These are phyloP conservation scores for Seriola quinqueradiata DNA, from an alignment of 2,113 vertebrate species.

Conservation along the genomic window DNA sequence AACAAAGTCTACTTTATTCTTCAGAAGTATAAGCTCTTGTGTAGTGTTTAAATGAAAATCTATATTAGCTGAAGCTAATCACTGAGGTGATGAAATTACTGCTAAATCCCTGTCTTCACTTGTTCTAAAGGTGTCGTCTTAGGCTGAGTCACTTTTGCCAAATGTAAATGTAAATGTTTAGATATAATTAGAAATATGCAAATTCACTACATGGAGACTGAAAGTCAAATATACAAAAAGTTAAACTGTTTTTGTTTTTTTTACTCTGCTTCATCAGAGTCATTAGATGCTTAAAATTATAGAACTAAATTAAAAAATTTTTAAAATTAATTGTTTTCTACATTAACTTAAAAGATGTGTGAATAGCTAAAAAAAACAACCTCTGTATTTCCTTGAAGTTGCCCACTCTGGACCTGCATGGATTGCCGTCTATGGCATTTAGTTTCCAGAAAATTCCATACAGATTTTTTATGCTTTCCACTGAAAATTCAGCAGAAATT, in stretches of 20 bases:
- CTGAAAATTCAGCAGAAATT: neutral
- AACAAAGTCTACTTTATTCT: neutral
- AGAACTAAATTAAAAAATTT: no score
- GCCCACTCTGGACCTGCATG: neutral
- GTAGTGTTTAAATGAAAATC: slow-evolving; percentile 26
- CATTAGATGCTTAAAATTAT: neutral
- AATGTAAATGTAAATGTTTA: slow-evolving; percentile 25
- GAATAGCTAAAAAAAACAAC: neutral
- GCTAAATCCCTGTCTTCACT: slow-evolving; percentile 31
- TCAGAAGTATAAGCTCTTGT: neutral
- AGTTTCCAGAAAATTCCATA: neutral
- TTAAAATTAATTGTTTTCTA: no score
- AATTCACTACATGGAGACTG: neutral
- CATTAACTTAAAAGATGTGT: neutral
- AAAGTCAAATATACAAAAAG: slow-evolving; percentile 3
- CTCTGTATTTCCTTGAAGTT: neutral
- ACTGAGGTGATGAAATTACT: slow-evolving; percentile 29
- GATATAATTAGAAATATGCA: neutral
- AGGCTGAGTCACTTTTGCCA: slow-evolving; percentile 18
- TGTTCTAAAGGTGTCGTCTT: slow-evolving; percentile 9
- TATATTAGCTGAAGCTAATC: slow-evolving; percentile 33
- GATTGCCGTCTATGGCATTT: neutral
- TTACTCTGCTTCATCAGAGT: neutral
- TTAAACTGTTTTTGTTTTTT: neutral
- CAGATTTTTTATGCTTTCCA: neutral